Conservation (phyloP, 2,113 vertebrate genomes). For the Mus pahari region DNA sequence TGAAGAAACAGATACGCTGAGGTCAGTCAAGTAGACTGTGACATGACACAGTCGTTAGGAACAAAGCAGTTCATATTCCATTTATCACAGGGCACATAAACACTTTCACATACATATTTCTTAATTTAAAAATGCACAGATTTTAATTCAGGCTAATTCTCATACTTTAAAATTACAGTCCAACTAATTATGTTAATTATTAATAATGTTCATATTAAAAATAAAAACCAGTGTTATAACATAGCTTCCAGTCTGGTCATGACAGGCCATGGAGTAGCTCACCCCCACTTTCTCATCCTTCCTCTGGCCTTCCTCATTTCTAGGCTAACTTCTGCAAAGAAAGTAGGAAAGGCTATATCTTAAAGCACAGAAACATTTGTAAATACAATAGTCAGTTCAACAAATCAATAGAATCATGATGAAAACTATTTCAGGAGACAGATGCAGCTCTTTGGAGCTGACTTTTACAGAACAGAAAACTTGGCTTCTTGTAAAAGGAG, state of each 20-base stretch:
- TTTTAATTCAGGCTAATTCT: conserved; percentile 66
- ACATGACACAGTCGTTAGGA: conserved; percentile 69
- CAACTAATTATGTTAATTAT: conserved; percentile 40
- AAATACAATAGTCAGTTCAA: conserved; percentile 48
- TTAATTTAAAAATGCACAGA: conserved; percentile 51
- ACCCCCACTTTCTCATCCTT: no score
- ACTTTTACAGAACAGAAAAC: conserved; percentile 17
- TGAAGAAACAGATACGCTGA: conserved; percentile 63
- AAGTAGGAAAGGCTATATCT: conserved; percentile 34
- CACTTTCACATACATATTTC: conserved; percentile 50
- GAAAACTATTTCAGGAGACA: not conserved
- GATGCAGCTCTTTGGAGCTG: not conserved
- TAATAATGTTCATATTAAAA: conserved; percentile 47
- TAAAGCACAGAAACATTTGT: conserved; percentile 62
- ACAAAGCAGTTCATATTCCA: conserved; percentile 60
- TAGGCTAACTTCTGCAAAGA: not conserved
- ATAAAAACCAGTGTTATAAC: conserved; percentile 47
- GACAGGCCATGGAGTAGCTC: conserved; percentile 40
- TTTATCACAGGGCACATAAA: conserved; percentile 48
- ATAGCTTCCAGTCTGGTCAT: conserved; percentile 46
- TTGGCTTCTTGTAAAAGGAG: conserved; percentile 39
- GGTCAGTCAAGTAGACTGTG: conserved; percentile 60
- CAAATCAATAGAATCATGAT: conserved; percentile 16
- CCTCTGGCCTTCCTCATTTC: conserved; percentile 72
- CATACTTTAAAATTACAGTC: conserved; percentile 52